A percentile compares a stretch with the other conserved stretches of the same genome.
These are phyloP conservation scores for Diarsia brunnea DNA, from an alignment of 2,888 invertebrate species.

Conservation along the genomic window DNA sequence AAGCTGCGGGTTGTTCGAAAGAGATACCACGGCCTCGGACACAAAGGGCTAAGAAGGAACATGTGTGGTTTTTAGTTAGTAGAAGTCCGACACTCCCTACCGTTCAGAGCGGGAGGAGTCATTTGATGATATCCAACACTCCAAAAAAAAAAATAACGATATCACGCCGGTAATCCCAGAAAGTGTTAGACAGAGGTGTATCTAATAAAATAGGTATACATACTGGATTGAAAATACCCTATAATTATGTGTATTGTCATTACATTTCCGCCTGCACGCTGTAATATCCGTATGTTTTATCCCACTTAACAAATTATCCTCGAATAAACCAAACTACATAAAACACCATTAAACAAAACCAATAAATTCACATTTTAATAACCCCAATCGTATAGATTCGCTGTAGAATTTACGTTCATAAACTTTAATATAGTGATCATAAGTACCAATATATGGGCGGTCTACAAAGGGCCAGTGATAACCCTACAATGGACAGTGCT, in stretches of 20 bases:
- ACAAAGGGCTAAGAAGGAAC: no score
- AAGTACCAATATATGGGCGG: slow-evolving; percentile 35
- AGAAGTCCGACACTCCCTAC: no score
- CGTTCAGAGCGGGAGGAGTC: no score
- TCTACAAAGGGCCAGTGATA: slow-evolving; percentile 58
- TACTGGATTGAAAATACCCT: not conserved
- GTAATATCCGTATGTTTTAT: not conserved
- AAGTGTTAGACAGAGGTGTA: not conserved
- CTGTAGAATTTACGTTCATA: slow-evolving; percentile 37
- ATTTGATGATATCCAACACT: no score
- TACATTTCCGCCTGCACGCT: not conserved
- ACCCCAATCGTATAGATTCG: slow-evolving; percentile 32
- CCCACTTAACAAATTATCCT: not conserved
- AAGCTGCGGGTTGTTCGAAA: no score
- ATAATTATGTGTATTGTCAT: not conserved
- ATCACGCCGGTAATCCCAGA: not conserved
- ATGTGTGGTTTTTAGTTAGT: no score
- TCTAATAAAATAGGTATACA: not conserved
- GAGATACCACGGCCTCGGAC: no score
- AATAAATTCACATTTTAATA: slow-evolving; percentile 34
- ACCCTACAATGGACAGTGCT: slow-evolving; percentile 60
- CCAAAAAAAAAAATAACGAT: no score
- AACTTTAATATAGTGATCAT: slow-evolving; percentile 32
- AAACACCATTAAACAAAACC: slow-evolving; percentile 21
- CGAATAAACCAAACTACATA: not conserved